Conservation (phyloP, 2,888 invertebrate species). For the Drosophila mercatorum region DNA sequence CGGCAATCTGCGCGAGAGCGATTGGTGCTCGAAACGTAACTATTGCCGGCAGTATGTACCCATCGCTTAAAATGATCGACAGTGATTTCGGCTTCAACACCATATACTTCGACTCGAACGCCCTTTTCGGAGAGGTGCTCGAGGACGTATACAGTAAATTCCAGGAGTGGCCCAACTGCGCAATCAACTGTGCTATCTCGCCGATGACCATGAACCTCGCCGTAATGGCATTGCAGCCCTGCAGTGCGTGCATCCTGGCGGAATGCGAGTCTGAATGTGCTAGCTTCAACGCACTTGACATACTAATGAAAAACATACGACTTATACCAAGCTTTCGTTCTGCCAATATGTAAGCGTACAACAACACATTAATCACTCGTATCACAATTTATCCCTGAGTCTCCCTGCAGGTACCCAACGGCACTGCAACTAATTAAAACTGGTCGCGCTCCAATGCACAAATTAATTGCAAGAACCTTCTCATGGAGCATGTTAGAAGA, state of each 20-base stretch:
- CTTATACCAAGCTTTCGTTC: conserved; percentile 79
- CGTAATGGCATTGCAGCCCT: conserved; percentile 74
- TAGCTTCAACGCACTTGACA: conserved; percentile 77
- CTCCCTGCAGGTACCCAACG: conserved; percentile 70
- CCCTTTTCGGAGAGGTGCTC: conserved; percentile 57
- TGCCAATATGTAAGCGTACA: conserved; percentile 74
- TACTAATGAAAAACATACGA: conserved; percentile 80
- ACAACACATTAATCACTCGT: background rate
- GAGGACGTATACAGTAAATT: conserved; percentile 60
- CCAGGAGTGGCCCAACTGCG: conserved; percentile 72
- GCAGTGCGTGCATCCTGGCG: conserved; percentile 74
- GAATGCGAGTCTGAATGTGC: conserved; percentile 80
- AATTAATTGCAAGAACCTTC: conserved; percentile 61
- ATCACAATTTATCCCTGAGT: background rate
- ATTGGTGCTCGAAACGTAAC: conserved; percentile 75
- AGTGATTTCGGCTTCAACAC: conserved; percentile 63
- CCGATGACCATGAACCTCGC: conserved; percentile 78
- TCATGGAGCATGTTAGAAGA: conserved; percentile 57
- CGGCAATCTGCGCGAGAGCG: conserved; percentile 74
- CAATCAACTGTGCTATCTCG: conserved; percentile 77
- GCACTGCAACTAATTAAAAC: conserved; percentile 75
- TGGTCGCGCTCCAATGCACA: conserved; percentile 66
- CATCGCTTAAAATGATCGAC: conserved; percentile 53
- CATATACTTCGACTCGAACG: conserved; percentile 56
- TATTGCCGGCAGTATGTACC: conserved; percentile 60